Conservation (phyloP, 2,113 vertebrate genomes). For the Urocitellus parryii region DNA sequence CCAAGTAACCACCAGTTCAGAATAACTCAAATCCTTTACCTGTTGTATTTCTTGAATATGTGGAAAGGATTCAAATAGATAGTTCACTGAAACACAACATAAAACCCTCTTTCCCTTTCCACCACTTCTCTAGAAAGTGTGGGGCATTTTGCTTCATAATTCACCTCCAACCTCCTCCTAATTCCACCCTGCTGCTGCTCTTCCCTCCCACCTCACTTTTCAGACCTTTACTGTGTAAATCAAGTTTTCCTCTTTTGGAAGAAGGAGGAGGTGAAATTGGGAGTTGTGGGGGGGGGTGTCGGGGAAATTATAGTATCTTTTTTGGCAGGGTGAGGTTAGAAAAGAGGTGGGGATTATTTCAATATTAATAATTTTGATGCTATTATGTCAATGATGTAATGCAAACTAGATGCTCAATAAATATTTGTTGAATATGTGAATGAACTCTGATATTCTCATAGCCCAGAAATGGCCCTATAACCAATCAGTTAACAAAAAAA, state of each 20-base stretch:
- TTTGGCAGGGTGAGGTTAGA: background rate
- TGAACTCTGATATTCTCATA: slow-evolving; percentile 17
- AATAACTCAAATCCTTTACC: background rate
- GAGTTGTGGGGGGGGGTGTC: background rate
- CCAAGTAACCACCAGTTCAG: background rate
- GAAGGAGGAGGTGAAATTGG: background rate
- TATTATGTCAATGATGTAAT: background rate
- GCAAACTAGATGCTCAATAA: background rate
- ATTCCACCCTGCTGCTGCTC: background rate
- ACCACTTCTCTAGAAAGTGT: background rate
- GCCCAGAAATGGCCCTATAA: background rate
- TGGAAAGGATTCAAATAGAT: background rate
- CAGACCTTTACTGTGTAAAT: background rate
- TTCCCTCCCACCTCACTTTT: background rate
- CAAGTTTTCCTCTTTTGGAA: background rate
- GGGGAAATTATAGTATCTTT: background rate
- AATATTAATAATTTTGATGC: background rate
- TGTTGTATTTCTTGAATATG: background rate
- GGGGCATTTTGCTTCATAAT: background rate
- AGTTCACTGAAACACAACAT: background rate
- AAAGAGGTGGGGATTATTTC: background rate
- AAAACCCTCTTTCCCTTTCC: background rate
- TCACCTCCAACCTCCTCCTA: background rate
- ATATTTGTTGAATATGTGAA: background rate
- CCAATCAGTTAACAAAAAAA: background rate